phyloP scores from a whole-genome alignment of 2,888 invertebrate species.

The Catocala sponsa region DNA sequence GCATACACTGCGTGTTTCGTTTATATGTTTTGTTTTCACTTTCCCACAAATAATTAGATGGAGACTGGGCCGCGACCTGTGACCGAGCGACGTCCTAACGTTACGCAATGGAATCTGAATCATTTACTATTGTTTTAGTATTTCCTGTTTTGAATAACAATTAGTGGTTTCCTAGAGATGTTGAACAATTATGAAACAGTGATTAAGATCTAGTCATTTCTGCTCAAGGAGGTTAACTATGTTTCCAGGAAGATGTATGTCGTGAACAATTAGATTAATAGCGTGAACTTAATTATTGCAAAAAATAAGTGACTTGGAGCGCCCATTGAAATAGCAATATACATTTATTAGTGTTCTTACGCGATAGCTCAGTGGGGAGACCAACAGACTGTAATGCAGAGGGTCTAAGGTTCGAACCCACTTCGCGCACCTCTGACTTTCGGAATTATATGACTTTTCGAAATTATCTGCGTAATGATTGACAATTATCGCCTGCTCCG shows the following conservation, averaged over 20 bases:
- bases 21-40: conserved; percentile 43
- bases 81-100: conserved; percentile 6
- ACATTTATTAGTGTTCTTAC: too few relatives aligned
- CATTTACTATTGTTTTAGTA: conserved; percentile 17
- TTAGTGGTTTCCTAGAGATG: conserved; percentile 10
- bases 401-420: too few relatives aligned
- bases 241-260: conserved; percentile 9
- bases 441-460: too few relatives aligned
- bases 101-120: conserved; percentile 13
- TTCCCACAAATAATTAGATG: conserved; percentile 26
- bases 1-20: conserved; percentile 19
- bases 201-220: neutral
- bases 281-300: neutral
- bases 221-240: conserved; percentile 1
- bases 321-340: too few relatives aligned
- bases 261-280: neutral
- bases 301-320: too few relatives aligned
- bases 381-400: too few relatives aligned
- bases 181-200: conserved; percentile 11
- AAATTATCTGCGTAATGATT: too few relatives aligned
- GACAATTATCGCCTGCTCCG: too few relatives aligned
- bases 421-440: too few relatives aligned
- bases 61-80: conserved; percentile 16
- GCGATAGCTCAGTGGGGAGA: too few relatives aligned
- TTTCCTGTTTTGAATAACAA: conserved; percentile 12